Evolutionary conservation across 2,113 vertebrate species (phyloP).

Genomic region (Heteronetta atricapilla): DNA sequence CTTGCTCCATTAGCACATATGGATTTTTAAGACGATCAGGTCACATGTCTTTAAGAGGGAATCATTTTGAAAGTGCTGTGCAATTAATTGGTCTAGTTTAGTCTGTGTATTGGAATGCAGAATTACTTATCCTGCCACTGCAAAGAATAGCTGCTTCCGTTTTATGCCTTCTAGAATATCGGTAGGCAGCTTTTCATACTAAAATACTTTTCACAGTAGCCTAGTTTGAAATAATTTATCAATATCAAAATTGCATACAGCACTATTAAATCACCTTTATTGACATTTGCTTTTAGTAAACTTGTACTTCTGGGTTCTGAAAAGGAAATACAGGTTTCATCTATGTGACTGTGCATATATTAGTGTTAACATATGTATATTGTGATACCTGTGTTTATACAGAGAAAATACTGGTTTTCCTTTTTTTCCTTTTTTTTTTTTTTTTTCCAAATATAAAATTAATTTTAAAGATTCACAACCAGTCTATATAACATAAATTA

Average conservation of each 20-base stretch:
- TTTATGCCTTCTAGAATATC: background rate
- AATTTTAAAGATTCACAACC: background rate
- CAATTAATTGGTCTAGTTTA: background rate
- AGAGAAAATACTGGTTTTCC: background rate
- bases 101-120: background rate
- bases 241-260: background rate
- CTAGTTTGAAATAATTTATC: background rate
- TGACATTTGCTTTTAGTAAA: background rate
- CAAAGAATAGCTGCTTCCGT: background rate
- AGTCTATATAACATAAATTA: background rate
- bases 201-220: background rate
- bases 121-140: background rate
- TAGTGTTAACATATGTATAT: background rate
- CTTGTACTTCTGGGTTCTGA: background rate
- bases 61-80: background rate
- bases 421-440: accelerated
- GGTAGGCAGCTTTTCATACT: background rate
- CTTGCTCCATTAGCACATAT: slow-evolving; percentile 23
- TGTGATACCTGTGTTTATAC: background rate
- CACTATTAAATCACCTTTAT: background rate
- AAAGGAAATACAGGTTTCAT: background rate
- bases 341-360: background rate
- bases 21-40: slow-evolving; percentile 26
- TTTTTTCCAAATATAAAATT: background rate
- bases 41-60: background rate